Percentiles rank a stretch among this genome's conserved stretches.
These are phyloP conservation scores for Polylopha cassiicola DNA, from an alignment of 2,888 invertebrate genomes.

Conservation along the genomic window DNA sequence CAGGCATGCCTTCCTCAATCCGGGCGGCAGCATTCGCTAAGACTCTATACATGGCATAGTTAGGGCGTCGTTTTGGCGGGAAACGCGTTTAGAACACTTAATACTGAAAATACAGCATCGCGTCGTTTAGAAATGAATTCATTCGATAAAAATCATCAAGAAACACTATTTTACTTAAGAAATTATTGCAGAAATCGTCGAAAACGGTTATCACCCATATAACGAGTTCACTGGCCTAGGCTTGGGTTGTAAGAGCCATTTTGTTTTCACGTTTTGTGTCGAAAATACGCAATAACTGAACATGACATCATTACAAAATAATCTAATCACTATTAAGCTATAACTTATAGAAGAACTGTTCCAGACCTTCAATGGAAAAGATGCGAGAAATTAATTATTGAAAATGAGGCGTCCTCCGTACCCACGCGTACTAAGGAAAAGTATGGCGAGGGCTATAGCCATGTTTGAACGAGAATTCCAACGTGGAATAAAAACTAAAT, in stretches of 20 bases:
- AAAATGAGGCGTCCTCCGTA: slow-evolving; percentile 71
- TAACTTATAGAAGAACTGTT: slow-evolving; percentile 72
- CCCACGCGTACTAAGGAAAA: slow-evolving; percentile 74
- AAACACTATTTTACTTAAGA: slow-evolving; percentile 10
- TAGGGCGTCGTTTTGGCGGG: slow-evolving; percentile 75
- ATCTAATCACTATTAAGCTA: slow-evolving; percentile 60
- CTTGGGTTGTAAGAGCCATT: slow-evolving; percentile 76
- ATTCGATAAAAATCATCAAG: slow-evolving; percentile 24
- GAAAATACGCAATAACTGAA: slow-evolving; percentile 73
- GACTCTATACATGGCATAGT: slow-evolving; percentile 46
- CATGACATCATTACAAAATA: slow-evolving; percentile 67
- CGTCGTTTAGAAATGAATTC: slow-evolving; percentile 13
- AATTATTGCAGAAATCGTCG: slow-evolving; percentile 20
- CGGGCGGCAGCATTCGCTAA: slow-evolving; percentile 41
- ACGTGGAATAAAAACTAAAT: slow-evolving; percentile 69
- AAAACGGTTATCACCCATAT: slow-evolving; percentile 65
- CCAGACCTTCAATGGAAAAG: slow-evolving; percentile 64
- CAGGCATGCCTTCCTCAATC: slow-evolving; percentile 39
- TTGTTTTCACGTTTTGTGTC: slow-evolving; percentile 75
- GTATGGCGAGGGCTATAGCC: slow-evolving; percentile 72
- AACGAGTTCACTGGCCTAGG: slow-evolving; percentile 75
- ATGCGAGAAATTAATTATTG: slow-evolving; percentile 74
- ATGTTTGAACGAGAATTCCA: slow-evolving; percentile 76
- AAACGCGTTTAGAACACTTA: slow-evolving; percentile 49
- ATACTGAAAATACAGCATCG: slow-evolving; percentile 21